These are phyloP conservation scores for Scaptomyza hsui DNA, from an alignment of 1,140 invertebrate genomes.

Conservation along the genomic window DNA sequence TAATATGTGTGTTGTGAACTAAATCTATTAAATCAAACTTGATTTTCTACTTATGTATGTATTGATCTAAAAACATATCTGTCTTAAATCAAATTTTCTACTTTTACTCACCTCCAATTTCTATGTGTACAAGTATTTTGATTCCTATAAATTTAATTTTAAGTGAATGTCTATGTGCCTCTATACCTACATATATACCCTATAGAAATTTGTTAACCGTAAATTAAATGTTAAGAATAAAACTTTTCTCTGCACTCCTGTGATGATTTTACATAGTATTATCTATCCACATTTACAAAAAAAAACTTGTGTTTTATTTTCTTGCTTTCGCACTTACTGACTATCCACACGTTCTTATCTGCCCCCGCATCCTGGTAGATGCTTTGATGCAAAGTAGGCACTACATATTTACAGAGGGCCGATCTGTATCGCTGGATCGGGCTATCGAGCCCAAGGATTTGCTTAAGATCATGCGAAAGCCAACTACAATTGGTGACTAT, in stretches of 20 bases:
- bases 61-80: conserved; percentile 42
- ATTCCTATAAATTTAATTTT: conserved; percentile 29
- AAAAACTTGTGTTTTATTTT: conserved; percentile 53
- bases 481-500: conserved; percentile 19
- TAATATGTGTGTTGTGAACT: conserved; percentile 47
- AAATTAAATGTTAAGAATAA: conserved; percentile 58
- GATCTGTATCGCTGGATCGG: conserved; percentile 71
- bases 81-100: conserved; percentile 16
- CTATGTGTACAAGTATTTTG: conserved; percentile 16
- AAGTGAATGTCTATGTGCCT: conserved; percentile 47
- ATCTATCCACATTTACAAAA: conserved; percentile 33
- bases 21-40: conserved; percentile 8
- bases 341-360: too few species aligned
- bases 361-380: conserved; percentile 37
- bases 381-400: conserved; percentile 51
- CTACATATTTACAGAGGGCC: conserved; percentile 54
- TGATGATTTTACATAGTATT: conserved; percentile 61
- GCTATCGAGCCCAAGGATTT: not conserved
- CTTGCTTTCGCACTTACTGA: conserved; percentile 2
- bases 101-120: conserved; percentile 20
- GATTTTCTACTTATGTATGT: conserved; percentile 25
- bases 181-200: conserved; percentile 5
- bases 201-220: conserved; percentile 32
- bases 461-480: conserved; percentile 23
- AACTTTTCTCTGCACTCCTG: conserved; percentile 71